phyloP scores from a whole-genome alignment of 2,888 invertebrate species.

The Sicus ferrugineus region DNA sequence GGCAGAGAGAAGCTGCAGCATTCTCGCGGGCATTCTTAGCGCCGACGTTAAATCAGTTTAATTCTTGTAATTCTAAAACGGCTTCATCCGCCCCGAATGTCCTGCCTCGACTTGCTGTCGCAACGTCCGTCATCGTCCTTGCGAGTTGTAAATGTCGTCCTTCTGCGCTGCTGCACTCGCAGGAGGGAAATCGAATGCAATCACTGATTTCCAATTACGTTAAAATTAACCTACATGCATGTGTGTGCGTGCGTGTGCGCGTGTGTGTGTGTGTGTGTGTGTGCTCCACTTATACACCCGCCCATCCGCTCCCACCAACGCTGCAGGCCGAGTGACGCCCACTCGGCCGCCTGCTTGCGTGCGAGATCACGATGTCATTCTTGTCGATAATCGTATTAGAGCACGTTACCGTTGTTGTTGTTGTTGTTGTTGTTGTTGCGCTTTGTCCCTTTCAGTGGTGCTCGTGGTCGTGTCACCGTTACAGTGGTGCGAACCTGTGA shows the following conservation, averaged over 20 bases:
- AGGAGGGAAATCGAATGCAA: background rate
- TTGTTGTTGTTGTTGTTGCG: background rate
- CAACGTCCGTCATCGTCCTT: background rate
- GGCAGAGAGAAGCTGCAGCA: too few species aligned
- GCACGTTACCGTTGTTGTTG: background rate
- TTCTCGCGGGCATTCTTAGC: too few species aligned
- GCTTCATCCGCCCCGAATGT: background rate
- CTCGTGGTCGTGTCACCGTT: too few species aligned
- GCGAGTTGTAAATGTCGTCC: background rate
- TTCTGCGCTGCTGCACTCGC: background rate
- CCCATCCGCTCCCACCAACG: too few species aligned
- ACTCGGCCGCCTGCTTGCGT: background rate
- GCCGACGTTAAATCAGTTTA: too few species aligned
- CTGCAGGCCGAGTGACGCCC: background rate
- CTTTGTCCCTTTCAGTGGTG: background rate
- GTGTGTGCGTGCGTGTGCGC: background rate
- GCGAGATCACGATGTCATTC: background rate
- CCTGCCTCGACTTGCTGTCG: too few species aligned
- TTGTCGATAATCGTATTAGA: slow-evolving; percentile 15
- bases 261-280: slow-evolving; percentile 16
- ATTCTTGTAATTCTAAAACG: background rate
- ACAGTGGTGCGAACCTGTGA: too few species aligned
- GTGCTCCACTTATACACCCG: background rate
- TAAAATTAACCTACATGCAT: background rate
- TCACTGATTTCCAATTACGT: slow-evolving; percentile 47